These are phyloP conservation scores for Sparidentex hasta DNA, from an alignment of 2,797 vertebrate genomes.

Conservation along the genomic window DNA sequence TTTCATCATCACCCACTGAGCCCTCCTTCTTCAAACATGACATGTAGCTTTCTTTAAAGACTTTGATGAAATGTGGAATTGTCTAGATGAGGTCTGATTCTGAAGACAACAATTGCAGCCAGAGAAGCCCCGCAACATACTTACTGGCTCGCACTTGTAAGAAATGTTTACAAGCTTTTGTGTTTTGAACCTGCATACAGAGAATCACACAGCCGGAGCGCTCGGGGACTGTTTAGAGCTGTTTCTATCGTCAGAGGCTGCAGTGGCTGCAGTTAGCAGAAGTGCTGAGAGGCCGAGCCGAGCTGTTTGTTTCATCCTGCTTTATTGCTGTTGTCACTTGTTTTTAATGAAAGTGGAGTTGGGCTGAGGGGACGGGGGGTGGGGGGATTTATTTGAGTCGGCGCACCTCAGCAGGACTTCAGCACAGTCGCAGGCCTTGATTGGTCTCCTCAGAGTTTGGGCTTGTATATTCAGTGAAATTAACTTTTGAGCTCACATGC, in stretches of 20 bases:
- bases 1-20: background rate
- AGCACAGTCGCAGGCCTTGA: slow-evolving; percentile 6
- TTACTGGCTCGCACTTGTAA: background rate
- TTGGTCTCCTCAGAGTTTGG: slow-evolving; percentile 10
- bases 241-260: background rate
- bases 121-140: no score
- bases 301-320: slow-evolving; percentile 49
- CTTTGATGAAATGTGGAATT: background rate
- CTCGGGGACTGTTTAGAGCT: slow-evolving; percentile 29
- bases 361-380: slow-evolving; percentile 2
- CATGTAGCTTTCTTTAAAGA: background rate
- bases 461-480: background rate
- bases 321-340: slow-evolving; percentile 75
- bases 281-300: slow-evolving; percentile 45
- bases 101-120: background rate
- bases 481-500: slow-evolving; percentile 16
- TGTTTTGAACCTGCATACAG: background rate
- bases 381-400: slow-evolving; percentile 32
- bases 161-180: background rate
- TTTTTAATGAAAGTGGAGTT: slow-evolving; percentile 75
- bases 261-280: slow-evolving; percentile 46
- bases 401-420: slow-evolving; percentile 36
- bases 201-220: background rate
- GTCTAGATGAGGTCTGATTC: background rate
- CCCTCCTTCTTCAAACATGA: background rate